Base-by-base conservation (phyloP, 2,113 vertebrate species). In the Cyphomyrus plagiostoma region DNA sequence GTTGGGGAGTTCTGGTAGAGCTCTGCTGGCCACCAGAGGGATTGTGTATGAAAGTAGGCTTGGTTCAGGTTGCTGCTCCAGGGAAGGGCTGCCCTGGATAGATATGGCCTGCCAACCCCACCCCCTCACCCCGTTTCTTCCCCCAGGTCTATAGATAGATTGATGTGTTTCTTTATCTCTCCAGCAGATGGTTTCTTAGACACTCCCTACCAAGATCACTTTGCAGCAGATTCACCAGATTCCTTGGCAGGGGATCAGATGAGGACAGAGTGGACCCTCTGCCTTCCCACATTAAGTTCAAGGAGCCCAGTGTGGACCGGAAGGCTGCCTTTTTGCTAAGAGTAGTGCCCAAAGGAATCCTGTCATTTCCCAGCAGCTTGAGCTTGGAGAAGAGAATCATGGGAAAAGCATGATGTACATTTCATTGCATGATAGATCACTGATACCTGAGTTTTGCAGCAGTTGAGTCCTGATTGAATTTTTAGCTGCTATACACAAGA, bases 141-240 rank as follows among this genome's bases (percentile, higher is more conserved):
- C 53, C 90, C 42, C 80, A 9, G 89, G 11, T 93, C 93, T 93
- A 91, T 93, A 93, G 93, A 94, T 95, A 95, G 93, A 46, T 56
- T 87, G 93, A 91, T 92, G 92, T 3, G 93, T 77, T 23, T 93
- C 90, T 92, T 49, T 92, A 92, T 89, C 91, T 93, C 93, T 93
- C 90, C 92, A 94, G 94, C 91, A 94, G 90, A 93, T 93, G 94
- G 89, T 90, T 91, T n/a, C 80, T 92, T 91, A 92, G 91, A 70
- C 95, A 91, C 94, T 92, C 90, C 30, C 1, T 90, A 84, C 90
- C 30, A 85, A 89, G 91, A 95, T 97, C 94, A 92, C 50, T 95
- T 95, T 96, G 91, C 91, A 92, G 90, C 90, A 90, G 90, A 92
- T 92, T 92, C 92, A 62, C 88, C 89, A 26, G 89, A 92, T 94